Evolutionary conservation across 2,113 vertebrate genomes (phyloP).

Genomic region (Labrus mixtus): DNA sequence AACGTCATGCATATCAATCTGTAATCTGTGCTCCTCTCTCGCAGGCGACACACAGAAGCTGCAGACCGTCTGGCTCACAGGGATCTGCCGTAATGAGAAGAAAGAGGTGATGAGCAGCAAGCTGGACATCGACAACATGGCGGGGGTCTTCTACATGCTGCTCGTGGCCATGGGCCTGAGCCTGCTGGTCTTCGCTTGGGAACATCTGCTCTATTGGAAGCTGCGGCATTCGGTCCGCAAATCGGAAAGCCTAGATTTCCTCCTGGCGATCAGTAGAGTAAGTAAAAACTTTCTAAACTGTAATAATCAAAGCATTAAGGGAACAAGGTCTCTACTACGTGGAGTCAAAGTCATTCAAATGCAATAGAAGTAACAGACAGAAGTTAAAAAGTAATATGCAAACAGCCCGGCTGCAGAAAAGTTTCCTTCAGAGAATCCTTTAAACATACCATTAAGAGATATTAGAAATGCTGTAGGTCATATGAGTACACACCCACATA

Average conservation of each 20-base stretch:
- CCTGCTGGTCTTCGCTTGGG: slow-evolving; percentile 96
- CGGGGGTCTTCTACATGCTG: slow-evolving; percentile 99
- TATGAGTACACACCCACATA: slow-evolving; percentile 2
- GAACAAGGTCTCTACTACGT: background rate
- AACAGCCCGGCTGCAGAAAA: background rate
- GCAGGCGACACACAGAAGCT: slow-evolving; percentile 96
- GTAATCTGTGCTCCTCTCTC: background rate
- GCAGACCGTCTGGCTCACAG: slow-evolving; percentile 97
- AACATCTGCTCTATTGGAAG: slow-evolving; percentile 97
- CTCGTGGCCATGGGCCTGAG: slow-evolving; percentile 98
- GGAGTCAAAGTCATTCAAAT: background rate
- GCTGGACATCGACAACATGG: slow-evolving; percentile 99
- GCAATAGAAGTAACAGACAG: background rate
- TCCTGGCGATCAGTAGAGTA: slow-evolving; percentile 95
- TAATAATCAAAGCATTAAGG: too few relatives aligned
- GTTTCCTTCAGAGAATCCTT: background rate
- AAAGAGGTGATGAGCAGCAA: slow-evolving; percentile 99
- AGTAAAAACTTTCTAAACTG: slow-evolving; percentile 14
- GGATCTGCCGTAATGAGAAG: slow-evolving; percentile 98
- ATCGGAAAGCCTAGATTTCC: slow-evolving; percentile 89
- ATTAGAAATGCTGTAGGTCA: background rate
- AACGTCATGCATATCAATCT: slow-evolving; percentile 13
- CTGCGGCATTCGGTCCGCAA: slow-evolving; percentile 91
- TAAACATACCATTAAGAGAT: slow-evolving; percentile 1
- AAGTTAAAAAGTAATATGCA: background rate